A percentile compares a stretch with the other conserved stretches of the same genome.
Conservation (phyloP, 1,140 invertebrate species). For the Nylanderia fulva region DNA sequence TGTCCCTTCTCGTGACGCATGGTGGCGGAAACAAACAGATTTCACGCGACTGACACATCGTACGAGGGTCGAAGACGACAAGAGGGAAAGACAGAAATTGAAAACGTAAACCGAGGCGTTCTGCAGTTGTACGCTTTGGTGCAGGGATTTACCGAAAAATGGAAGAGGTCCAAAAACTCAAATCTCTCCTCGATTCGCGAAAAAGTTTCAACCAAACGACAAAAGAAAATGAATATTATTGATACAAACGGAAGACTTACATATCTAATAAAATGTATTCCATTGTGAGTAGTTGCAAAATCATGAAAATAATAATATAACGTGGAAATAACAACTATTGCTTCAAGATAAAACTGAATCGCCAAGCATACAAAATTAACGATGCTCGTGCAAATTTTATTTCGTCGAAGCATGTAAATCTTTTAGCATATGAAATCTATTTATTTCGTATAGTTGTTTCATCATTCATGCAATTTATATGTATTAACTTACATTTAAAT, state of each 20-base stretch:
- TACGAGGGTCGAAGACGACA: neutral
- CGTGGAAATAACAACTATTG: neutral
- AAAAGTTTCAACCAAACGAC: constrained; percentile 54
- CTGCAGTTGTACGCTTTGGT: constrained; percentile 28
- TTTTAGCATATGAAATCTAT: neutral
- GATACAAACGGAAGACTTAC: constrained; percentile 16
- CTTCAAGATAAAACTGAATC: neutral
- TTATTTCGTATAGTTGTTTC: neutral
- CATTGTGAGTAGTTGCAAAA: constrained; percentile 49
- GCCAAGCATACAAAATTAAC: constrained; percentile 26
- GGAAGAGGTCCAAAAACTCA: constrained; percentile 59
- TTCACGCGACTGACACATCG: constrained; percentile 27
- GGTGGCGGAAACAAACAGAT: constrained; percentile 51
- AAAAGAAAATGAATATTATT: constrained; percentile 61
- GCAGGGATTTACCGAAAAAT: constrained; percentile 61
- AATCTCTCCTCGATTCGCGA: constrained; percentile 15
- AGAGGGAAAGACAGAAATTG: constrained; percentile 19
- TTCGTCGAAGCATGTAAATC: constrained; percentile 4
- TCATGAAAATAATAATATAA: constrained; percentile 16
- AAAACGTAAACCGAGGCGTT: constrained; percentile 57
- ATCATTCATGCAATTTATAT: neutral
- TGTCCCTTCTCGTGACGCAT: constrained; percentile 26
- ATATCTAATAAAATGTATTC: constrained; percentile 36
- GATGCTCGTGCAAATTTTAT: constrained; percentile 28
- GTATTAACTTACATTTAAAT: neutral